Percentiles rank a stretch among this genome's conserved stretches.
Conservation (phyloP, 2,797 vertebrate species). For the Columba guinea region DNA sequence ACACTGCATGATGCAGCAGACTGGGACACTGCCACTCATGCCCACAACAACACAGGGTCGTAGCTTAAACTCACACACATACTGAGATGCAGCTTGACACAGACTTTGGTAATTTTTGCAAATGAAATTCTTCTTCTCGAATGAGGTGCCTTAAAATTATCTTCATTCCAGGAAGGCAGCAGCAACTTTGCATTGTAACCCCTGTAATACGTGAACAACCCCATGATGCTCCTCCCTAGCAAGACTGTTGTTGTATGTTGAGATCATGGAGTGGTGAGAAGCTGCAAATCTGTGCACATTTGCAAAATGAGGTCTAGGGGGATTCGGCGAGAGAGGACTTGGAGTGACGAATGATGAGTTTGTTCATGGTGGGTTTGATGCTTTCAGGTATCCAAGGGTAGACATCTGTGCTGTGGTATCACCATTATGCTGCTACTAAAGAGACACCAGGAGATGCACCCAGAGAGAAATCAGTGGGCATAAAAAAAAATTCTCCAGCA, state of each 20-base stretch:
- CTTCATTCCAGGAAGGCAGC: neutral
- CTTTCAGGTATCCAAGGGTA: neutral
- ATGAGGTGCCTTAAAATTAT: neutral
- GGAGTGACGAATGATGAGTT: neutral
- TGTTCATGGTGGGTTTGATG: neutral
- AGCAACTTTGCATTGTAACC: neutral
- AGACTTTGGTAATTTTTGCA: neutral
- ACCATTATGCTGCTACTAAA: neutral
- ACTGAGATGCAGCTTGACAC: neutral
- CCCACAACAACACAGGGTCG: neutral
- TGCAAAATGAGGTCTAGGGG: neutral
- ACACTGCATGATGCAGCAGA: neutral
- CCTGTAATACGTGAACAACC: neutral
- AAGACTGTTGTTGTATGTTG: neutral
- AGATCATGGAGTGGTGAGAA: neutral
- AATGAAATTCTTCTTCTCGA: neutral
- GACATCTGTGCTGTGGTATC: neutral
- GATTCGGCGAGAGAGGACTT: neutral
- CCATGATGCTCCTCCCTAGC: neutral
- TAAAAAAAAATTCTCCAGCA: neutral
- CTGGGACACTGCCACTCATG: neutral
- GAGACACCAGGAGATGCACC: neutral
- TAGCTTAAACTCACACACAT: accelerated
- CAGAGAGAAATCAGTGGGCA: neutral
- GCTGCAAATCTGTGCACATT: neutral